phyloP scores from a whole-genome alignment of 1,140 invertebrate species.

The Conus ventricosus region DNA sequence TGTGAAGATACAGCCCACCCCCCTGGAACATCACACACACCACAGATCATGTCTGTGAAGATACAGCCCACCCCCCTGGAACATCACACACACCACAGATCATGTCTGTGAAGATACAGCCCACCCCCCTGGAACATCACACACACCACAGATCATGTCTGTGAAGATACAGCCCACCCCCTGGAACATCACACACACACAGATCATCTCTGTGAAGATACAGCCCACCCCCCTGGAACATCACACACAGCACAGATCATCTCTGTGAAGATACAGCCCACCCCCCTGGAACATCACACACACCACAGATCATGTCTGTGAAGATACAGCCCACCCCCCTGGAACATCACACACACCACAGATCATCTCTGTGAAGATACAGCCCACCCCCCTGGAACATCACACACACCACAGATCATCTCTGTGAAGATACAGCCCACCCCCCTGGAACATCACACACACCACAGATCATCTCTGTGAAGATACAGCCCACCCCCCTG shows the following conservation, averaged over 20 bases:
- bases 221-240: no score
- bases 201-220: no score
- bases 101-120: slow-evolving; percentile 99
- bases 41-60: slow-evolving; percentile 97
- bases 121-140: slow-evolving; percentile 86
- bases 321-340: slow-evolving; percentile 78
- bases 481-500: slow-evolving; percentile 97
- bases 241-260: slow-evolving; percentile 78
- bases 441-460: slow-evolving; percentile 82
- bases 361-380: no score
- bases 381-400: no score
- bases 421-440: slow-evolving; percentile 99
- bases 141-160: slow-evolving; percentile 98
- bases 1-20: no score
- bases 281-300: slow-evolving; percentile 80
- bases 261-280: slow-evolving; percentile 98
- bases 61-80: slow-evolving; percentile 95
- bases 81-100: slow-evolving; percentile 87
- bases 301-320: no score
- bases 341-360: no score
- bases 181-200: slow-evolving; percentile 55
- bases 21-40: no score
- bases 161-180: slow-evolving; percentile 98
- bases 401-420: slow-evolving; percentile 91
- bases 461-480: slow-evolving; percentile 88